phyloP scores from a whole-genome alignment of 2,797 vertebrate species.

The Sebastes vulpes region DNA sequence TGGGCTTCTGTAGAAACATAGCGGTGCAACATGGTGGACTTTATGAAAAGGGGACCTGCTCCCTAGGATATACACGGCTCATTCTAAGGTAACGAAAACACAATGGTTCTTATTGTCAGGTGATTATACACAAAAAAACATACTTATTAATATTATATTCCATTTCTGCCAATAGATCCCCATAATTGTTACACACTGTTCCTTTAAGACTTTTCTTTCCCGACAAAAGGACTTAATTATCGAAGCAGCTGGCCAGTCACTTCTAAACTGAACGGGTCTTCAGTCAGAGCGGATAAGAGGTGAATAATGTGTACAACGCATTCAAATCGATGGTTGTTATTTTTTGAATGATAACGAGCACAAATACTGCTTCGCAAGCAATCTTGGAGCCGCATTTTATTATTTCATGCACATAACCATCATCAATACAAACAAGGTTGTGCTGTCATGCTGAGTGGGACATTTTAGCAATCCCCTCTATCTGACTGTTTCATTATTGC shows the following conservation, averaged over 20 bases:
- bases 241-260: neutral
- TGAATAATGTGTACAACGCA: slow-evolving; percentile 2
- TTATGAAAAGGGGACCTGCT: too few relatives aligned
- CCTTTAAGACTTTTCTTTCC: neutral
- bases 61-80: too few relatives aligned
- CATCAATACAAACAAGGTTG: neutral
- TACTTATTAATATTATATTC: too few relatives aligned
- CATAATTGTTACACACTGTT: too few relatives aligned
- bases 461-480: neutral
- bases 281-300: neutral
- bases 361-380: neutral
- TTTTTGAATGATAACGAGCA: slow-evolving; percentile 15
- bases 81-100: too few relatives aligned
- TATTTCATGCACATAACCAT: neutral
- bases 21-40: too few relatives aligned
- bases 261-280: neutral
- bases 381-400: neutral
- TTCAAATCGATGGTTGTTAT: neutral
- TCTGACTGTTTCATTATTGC: neutral
- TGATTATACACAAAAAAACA: too few relatives aligned
- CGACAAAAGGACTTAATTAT: neutral
- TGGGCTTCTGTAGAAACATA: too few relatives aligned
- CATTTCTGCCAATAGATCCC: too few relatives aligned
- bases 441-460: neutral
- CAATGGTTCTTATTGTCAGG: too few relatives aligned